Percentiles rank a stretch among this genome's conserved stretches.
These are phyloP conservation scores for Aphelenchoides bicaudatus DNA, from an alignment of 2,888 invertebrate species.

Conservation along the genomic window DNA sequence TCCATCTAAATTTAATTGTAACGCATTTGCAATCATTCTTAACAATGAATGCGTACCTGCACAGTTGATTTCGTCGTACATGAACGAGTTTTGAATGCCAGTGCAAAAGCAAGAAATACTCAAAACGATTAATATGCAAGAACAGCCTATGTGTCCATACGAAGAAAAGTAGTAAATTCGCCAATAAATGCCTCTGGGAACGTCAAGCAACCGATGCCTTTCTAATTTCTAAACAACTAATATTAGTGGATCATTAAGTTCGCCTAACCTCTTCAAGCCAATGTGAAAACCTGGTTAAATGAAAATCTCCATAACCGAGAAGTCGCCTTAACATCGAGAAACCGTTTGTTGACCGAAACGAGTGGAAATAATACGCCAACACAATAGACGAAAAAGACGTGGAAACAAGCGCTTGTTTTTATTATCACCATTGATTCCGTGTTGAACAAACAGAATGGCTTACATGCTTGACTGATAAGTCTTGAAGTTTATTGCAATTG, in stretches of 20 bases:
- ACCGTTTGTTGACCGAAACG: not conserved
- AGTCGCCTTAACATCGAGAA: too few species aligned
- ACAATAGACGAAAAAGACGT: too few species aligned
- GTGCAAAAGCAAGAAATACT: constrained; percentile 28
- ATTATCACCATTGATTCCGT: too few species aligned
- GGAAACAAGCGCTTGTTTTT: too few species aligned
- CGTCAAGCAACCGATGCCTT: constrained; percentile 19
- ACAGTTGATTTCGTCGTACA: constrained; percentile 24
- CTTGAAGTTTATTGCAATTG: too few species aligned
- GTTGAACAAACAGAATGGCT: too few species aligned
- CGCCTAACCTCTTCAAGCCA: constrained; percentile 5
- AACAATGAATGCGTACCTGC: too few species aligned
- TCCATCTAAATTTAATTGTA: constrained; percentile 20
- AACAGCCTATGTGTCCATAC: constrained; percentile 7
- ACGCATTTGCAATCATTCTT: not conserved
- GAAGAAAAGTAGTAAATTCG: constrained; percentile 15
- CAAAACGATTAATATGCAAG: constrained; percentile 19
- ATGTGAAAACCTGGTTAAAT: constrained; percentile 8
- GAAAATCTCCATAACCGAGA: not conserved
- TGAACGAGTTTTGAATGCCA: constrained; percentile 26
- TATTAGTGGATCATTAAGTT: not conserved
- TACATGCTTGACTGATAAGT: too few species aligned
- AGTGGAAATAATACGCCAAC: too few species aligned
- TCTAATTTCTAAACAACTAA: constrained; percentile 22
- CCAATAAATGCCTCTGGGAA: constrained; percentile 20